Evolutionary conservation across 2,797 vertebrate species (phyloP).

Genomic region (Todus mexicanus): DNA sequence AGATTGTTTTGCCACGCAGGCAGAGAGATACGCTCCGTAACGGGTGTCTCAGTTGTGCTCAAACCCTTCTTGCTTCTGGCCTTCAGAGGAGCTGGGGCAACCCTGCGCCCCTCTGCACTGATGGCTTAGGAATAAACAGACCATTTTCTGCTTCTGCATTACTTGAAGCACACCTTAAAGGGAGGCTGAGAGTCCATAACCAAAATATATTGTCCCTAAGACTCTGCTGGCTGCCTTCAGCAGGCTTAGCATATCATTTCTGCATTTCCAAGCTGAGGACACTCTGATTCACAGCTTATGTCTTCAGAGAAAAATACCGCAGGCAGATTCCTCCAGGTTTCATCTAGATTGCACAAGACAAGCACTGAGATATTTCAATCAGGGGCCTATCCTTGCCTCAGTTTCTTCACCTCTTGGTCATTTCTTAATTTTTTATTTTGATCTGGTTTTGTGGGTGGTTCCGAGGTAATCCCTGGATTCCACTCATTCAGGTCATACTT

Average conservation of each 20-base stretch:
- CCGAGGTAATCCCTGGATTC: neutral
- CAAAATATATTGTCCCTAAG: neutral
- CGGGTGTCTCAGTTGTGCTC: neutral
- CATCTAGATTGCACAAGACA: neutral
- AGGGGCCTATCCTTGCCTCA: neutral
- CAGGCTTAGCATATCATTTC: neutral
- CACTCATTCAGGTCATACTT: neutral
- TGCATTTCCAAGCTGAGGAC: neutral
- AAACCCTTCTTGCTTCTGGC: neutral
- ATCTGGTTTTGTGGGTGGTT: neutral
- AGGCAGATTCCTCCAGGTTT: neutral
- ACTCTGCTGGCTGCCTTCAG: neutral
- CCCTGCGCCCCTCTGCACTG: neutral
- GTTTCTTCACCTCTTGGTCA: neutral
- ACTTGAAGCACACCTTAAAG: rapidly evolving
- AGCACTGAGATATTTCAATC: neutral
- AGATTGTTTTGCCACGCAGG: neutral
- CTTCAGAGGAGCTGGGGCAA: neutral
- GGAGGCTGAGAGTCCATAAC: neutral
- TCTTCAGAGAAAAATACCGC: neutral
- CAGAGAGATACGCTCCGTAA: neutral
- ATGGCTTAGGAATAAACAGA: neutral
- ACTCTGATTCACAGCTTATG: neutral
- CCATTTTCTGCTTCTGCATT: neutral
- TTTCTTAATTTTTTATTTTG: neutral